Evolutionary conservation across 2,888 invertebrate species (phyloP).

Genomic region (Ctena decussata): DNA sequence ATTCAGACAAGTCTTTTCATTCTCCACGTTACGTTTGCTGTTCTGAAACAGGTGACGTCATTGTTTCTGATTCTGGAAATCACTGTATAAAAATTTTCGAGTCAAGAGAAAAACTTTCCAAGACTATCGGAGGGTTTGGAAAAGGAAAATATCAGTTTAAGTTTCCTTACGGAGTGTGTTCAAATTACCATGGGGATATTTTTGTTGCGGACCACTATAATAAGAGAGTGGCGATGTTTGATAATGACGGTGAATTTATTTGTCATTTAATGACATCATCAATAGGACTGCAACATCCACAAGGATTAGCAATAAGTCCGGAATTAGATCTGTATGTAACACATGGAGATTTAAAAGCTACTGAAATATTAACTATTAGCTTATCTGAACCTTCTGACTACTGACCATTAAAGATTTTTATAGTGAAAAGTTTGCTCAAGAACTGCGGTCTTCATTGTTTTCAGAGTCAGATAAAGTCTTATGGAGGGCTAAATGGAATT

Average conservation of each 20-base stretch:
- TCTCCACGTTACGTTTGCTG: slow-evolving; percentile 88
- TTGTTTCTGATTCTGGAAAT: slow-evolving; percentile 88
- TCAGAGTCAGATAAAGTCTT: too few species aligned
- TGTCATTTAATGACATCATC: slow-evolving; percentile 74
- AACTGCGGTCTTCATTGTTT: too few species aligned
- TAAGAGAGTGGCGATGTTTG: slow-evolving; percentile 78
- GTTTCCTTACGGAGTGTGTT: slow-evolving; percentile 88
- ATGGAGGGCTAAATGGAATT: too few species aligned
- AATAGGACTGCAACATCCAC: slow-evolving; percentile 73
- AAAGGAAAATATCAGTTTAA: slow-evolving; percentile 87
- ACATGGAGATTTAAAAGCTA: slow-evolving; percentile 74
- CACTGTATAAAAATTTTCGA: slow-evolving; percentile 88
- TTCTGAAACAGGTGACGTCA: slow-evolving; percentile 85
- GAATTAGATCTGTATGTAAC: slow-evolving; percentile 67
- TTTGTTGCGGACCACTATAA: slow-evolving; percentile 88
- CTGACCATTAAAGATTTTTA: too few species aligned
- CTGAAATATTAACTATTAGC: slow-evolving; percentile 64
- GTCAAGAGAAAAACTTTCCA: slow-evolving; percentile 86
- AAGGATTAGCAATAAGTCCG: slow-evolving; percentile 69
- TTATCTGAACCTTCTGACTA: too few species aligned
- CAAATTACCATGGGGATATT: slow-evolving; percentile 87
- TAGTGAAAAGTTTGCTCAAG: too few species aligned
- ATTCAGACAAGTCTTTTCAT: slow-evolving; percentile 86
- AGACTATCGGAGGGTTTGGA: slow-evolving; percentile 87
- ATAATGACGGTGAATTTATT: slow-evolving; percentile 74